Evolutionary conservation across 2,113 vertebrate species (phyloP).

Genomic region (Leucopternis melanops): DNA sequence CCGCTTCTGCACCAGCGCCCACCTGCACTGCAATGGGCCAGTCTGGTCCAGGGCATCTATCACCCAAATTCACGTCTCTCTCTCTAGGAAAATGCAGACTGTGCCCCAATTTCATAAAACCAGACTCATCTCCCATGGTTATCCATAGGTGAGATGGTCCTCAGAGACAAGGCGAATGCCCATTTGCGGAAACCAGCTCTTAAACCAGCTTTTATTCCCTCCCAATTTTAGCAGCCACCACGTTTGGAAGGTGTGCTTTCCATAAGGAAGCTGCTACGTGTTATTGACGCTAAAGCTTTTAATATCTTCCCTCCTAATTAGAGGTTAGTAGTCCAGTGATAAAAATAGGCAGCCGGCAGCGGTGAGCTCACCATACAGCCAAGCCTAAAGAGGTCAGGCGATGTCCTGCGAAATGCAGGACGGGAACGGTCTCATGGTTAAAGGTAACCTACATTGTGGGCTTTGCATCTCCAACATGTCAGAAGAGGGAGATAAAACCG

Average conservation of each 20-base stretch:
- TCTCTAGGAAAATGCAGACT: background rate
- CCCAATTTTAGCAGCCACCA: background rate
- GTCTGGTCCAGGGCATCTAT: background rate
- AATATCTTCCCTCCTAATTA: constrained; percentile 32
- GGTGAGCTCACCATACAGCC: background rate
- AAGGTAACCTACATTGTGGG: background rate
- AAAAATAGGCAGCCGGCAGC: background rate
- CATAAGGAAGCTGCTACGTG: background rate
- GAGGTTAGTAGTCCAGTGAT: constrained; percentile 40
- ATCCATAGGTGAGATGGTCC: background rate
- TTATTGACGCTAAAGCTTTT: background rate
- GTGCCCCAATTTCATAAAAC: background rate
- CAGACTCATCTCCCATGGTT: background rate
- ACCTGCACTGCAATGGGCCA: background rate
- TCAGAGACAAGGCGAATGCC: background rate
- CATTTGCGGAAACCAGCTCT: background rate
- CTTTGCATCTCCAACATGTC: background rate
- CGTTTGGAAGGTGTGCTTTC: background rate
- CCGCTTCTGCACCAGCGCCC: background rate
- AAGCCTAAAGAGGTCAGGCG: background rate
- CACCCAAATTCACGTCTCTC: background rate
- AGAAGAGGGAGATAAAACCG: background rate
- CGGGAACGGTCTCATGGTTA: fast-evolving
- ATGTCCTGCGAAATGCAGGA: background rate
- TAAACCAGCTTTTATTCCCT: background rate